A percentile compares a stretch with the other conserved stretches of the same genome.
These are phyloP conservation scores for Entomobrya proxima DNA, from an alignment of 2,888 invertebrate genomes.

Conservation along the genomic window DNA sequence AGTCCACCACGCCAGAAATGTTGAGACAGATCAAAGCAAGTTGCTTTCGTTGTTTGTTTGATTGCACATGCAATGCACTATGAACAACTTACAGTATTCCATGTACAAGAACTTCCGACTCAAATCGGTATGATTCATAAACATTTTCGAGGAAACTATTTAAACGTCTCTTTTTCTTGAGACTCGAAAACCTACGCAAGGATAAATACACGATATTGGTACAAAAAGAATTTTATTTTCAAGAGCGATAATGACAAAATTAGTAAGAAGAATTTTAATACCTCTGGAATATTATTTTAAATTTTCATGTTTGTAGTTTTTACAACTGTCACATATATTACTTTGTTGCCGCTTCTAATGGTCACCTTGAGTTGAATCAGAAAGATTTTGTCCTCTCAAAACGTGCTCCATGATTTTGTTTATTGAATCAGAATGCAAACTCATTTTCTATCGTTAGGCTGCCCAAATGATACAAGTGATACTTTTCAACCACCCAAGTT, in stretches of 20 bases:
- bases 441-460: neutral
- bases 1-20: constrained; percentile 24
- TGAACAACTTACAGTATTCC: neutral
- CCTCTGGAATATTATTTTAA: no score
- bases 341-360: no score
- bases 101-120: neutral
- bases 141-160: neutral
- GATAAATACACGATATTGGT: neutral
- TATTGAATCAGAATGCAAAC: no score
- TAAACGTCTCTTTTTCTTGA: neutral
- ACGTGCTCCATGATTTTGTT: no score
- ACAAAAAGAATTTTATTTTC: neutral
- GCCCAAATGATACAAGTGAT: neutral
- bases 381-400: no score
- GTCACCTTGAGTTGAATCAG: no score
- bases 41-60: neutral
- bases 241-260: constrained; percentile 2
- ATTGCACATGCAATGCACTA: neutral
- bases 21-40: constrained; percentile 31
- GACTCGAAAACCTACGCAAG: neutral
- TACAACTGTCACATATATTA: neutral
- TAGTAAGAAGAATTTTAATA: neutral
- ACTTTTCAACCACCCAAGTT: neutral
- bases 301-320: constrained; percentile 5
- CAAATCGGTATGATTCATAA: neutral